Evolutionary conservation across 2,888 invertebrate species (phyloP), one percentile per base, ranked within the genome.

Genomic region (Cantharis rustica): DNA sequence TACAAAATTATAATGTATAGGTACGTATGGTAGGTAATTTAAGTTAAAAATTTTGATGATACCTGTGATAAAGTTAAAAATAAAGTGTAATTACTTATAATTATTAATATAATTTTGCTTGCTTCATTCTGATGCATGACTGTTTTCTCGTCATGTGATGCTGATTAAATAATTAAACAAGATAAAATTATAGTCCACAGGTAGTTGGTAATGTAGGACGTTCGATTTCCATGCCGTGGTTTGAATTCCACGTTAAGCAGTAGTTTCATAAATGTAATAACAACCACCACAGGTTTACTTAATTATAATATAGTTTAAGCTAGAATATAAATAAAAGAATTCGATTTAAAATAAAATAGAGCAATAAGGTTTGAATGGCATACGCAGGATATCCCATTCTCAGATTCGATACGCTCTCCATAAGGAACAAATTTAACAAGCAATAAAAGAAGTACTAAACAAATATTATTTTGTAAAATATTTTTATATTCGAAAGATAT

Each of bases 391-490:
- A 13, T 9, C n/a, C 47, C 47, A n/a, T n/a, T 47, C n/a, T 47
- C 7, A n/a, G n/a, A 47, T 47, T 47, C n/a, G 47, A 47, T 7
- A n/a, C 47, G 47, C 47, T 47, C 47, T 47, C 47, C 47, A 47
- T 47, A 47, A 47, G 47, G n/a, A 47, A 47, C 47, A 47, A 47
- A 47, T 47, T 47, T 47, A 47, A 47, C 47, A 47, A n/a, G 13
- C 47, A 47, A 47, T 47, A 47, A 47, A 47, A 47, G 47, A 47
- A 47, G 47, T 47, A 47, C 47, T 47, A 47, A 66, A 66, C 64
- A 17, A 66, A 66, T 66, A 66, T 66, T 66, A 66, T 66, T 20
- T 66, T 66, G 64, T 66, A 66, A 66, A 66, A 66, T 66, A 66
- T 66, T 66, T 66, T 66, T 66, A 66, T 66, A 66, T 23, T 66